A percentile compares a stretch with the other conserved stretches of the same genome.
phyloP scores from a whole-genome alignment of 2,888 invertebrate genomes.

The Pterostichus madidus region DNA sequence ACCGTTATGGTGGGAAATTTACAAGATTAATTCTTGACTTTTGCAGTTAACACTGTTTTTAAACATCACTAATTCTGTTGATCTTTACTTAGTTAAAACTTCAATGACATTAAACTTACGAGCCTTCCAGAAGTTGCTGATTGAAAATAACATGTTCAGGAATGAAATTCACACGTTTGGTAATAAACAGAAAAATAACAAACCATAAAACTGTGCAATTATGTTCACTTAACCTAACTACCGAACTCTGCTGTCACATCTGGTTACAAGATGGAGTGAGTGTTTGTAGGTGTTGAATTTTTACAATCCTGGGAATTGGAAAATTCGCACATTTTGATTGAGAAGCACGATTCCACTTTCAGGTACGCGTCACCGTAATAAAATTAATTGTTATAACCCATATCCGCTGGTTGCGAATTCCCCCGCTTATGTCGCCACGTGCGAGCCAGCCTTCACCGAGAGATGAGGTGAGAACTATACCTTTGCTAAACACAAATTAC shows the following conservation, averaged over 20 bases:
- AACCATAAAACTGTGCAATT: conserved; percentile 27
- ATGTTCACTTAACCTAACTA: background rate
- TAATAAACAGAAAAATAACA: conserved; percentile 38
- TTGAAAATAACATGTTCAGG: too few species aligned
- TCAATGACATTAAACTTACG: background rate
- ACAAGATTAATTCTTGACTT: conserved; percentile 18
- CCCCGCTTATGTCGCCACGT: conserved; percentile 6
- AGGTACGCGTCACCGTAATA: conserved; percentile 25
- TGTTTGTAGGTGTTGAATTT: background rate
- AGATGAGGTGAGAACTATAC: background rate
- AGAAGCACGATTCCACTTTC: conserved; percentile 2
- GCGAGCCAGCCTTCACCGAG: background rate
- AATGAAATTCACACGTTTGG: conserved; percentile 29
- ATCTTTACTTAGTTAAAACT: background rate
- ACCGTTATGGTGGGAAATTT: conserved; percentile 6
- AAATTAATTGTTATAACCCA: conserved; percentile 27
- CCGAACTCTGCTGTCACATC: conserved; percentile 18
- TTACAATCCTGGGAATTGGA: conserved; percentile 16
- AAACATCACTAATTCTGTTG: conserved; percentile 12
- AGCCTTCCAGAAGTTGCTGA: background rate
- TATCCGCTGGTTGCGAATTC: conserved; percentile 28
- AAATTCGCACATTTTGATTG: conserved; percentile 38
- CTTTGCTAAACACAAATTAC: background rate
- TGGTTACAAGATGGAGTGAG: conserved; percentile 18
- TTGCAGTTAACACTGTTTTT: conserved; percentile 19